phyloP scores from a whole-genome alignment of 1,140 invertebrate species.

The Eurosta solidaginis region DNA sequence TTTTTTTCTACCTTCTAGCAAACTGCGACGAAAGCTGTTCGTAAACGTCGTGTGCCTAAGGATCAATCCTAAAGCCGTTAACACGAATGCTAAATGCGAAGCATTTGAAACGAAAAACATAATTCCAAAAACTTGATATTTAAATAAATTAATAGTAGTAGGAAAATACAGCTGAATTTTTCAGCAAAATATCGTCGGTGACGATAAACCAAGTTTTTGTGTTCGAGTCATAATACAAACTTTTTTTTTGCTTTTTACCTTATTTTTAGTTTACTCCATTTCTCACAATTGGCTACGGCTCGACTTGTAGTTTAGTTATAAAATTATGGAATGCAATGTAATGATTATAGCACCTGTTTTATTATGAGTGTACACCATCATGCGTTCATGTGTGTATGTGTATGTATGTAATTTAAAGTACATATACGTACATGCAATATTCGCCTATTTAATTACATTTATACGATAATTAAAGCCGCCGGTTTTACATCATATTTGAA shows the following conservation, averaged over 20 bases:
- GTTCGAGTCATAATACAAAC: not conserved
- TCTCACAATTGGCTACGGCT: too few relatives aligned
- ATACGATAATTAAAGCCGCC: too few relatives aligned
- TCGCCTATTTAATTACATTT: too few relatives aligned
- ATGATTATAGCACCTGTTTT: too few relatives aligned
- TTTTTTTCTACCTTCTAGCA: slow-evolving; percentile 37
- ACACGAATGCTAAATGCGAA: slow-evolving; percentile 37
- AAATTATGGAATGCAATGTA: too few relatives aligned
- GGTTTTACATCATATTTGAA: too few relatives aligned
- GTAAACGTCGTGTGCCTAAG: slow-evolving; percentile 53
- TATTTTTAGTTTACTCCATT: not conserved
- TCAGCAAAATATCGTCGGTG: not conserved
- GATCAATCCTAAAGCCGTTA: slow-evolving; percentile 48
- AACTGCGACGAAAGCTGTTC: slow-evolving; percentile 45
- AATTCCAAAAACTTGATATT: slow-evolving; percentile 26
- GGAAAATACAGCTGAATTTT: not conserved
- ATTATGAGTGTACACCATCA: too few relatives aligned
- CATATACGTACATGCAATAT: too few relatives aligned
- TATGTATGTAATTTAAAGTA: too few relatives aligned
- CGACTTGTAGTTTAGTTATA: too few relatives aligned
- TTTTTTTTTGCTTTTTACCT: not conserved
- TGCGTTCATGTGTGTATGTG: too few relatives aligned
- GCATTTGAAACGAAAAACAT: not conserved
- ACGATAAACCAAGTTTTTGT: not conserved
- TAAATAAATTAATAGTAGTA: slow-evolving; percentile 27